phyloP scores from a whole-genome alignment of 2,113 vertebrate species.

The Eulemur rufifrons region DNA sequence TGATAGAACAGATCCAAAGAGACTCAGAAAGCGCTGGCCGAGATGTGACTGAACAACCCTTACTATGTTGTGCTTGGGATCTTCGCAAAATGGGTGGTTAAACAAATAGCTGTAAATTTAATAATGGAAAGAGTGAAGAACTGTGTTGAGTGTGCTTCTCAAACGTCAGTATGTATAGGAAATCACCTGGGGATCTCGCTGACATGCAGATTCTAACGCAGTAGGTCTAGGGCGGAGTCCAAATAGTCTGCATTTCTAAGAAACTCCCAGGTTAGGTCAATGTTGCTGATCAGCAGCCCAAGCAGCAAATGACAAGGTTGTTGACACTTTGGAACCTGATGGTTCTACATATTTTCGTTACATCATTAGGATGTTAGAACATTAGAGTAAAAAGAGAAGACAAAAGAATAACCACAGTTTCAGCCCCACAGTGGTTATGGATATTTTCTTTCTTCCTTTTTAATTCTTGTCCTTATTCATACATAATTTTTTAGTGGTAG shows the following conservation, averaged over 20 bases:
- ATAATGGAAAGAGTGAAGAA: neutral
- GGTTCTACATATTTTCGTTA: neutral
- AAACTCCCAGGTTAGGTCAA: neutral
- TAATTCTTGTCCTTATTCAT: neutral
- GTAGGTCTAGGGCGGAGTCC: neutral
- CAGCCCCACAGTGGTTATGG: neutral
- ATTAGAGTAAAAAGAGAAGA: too few species aligned
- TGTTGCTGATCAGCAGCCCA: neutral
- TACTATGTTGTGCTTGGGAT: neutral
- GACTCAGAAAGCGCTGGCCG: neutral
- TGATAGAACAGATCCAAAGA: neutral
- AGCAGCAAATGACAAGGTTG: neutral
- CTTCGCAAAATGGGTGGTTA: neutral
- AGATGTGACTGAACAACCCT: neutral
- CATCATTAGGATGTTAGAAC: neutral
- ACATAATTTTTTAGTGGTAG: neutral
- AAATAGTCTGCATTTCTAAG: neutral
- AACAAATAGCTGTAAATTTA: neutral
- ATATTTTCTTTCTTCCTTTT: neutral
- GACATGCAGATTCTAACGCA: neutral
- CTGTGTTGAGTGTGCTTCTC: neutral
- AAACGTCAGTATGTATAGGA: neutral
- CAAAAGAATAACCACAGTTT: neutral
- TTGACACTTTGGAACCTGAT: neutral
- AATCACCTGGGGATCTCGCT: neutral